Conservation (phyloP, 2,113 vertebrate species). For the Megaceryle torquata region DNA sequence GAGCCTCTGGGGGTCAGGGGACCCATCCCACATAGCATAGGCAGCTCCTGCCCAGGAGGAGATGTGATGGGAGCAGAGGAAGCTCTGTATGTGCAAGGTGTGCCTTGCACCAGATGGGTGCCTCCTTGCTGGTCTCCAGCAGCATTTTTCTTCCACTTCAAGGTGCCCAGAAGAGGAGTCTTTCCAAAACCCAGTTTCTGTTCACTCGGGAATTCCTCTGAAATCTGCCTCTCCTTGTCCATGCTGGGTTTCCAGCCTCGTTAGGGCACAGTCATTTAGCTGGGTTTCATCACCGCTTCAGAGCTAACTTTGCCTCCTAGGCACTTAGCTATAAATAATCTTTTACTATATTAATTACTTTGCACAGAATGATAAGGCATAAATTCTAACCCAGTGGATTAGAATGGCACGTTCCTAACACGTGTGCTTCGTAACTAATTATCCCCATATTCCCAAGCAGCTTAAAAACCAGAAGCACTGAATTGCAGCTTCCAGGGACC, state of each 20-base stretch:
- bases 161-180: background rate
- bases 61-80: background rate
- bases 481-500: background rate
- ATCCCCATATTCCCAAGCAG: slow-evolving; percentile 24
- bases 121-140: background rate
- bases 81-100: rapidly evolving
- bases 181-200: background rate
- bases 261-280: rapidly evolving
- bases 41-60: background rate
- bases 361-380: slow-evolving; percentile 43
- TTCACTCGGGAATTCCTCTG: background rate
- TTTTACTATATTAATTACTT: slow-evolving; percentile 60
- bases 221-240: background rate
- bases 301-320: slow-evolving; percentile 11
- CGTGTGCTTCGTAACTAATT: slow-evolving; percentile 54
- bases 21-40: background rate
- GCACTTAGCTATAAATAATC: slow-evolving; percentile 36
- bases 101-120: background rate
- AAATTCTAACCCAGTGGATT: slow-evolving; percentile 60
- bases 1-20: background rate
- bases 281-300: background rate
- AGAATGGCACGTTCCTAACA: slow-evolving; percentile 61
- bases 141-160: background rate
- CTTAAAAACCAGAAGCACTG: slow-evolving; percentile 20
- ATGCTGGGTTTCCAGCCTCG: background rate